Evolutionary conservation across 2,113 vertebrate genomes (phyloP).

Genomic region (Chroicocephalus ridibundus): DNA sequence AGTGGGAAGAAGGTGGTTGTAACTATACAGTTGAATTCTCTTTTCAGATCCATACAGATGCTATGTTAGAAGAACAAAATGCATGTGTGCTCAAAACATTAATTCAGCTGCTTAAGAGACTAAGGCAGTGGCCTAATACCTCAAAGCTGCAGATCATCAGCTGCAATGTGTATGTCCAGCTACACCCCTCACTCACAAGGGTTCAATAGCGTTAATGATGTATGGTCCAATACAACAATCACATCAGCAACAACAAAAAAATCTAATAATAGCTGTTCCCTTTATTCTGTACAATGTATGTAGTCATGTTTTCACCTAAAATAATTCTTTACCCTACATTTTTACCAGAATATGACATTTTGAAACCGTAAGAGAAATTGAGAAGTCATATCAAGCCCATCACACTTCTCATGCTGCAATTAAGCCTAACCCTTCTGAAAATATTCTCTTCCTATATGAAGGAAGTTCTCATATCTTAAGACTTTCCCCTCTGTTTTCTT

Average conservation of each 20-base stretch:
- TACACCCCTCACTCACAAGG: neutral
- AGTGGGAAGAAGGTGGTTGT: neutral
- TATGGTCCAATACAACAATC: neutral
- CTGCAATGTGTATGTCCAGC: neutral
- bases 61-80: neutral
- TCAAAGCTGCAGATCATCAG: neutral
- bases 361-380: neutral
- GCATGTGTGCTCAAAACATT: neutral
- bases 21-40: neutral
- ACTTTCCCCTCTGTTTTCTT: neutral
- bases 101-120: neutral
- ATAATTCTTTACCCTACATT: neutral
- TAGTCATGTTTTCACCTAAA: neutral
- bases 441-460: neutral
- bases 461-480: neutral
- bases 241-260: neutral
- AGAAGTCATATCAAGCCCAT: neutral
- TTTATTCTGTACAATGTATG: neutral
- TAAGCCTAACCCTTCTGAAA: neutral
- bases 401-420: neutral
- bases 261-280: neutral
- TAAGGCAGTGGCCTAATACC: neutral
- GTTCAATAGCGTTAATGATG: neutral
- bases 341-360: neutral
- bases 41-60: neutral